Percentiles rank a stretch among this genome's conserved stretches.
Conservation (phyloP, 2,113 vertebrate genomes). For the Eulemur rufifrons region DNA sequence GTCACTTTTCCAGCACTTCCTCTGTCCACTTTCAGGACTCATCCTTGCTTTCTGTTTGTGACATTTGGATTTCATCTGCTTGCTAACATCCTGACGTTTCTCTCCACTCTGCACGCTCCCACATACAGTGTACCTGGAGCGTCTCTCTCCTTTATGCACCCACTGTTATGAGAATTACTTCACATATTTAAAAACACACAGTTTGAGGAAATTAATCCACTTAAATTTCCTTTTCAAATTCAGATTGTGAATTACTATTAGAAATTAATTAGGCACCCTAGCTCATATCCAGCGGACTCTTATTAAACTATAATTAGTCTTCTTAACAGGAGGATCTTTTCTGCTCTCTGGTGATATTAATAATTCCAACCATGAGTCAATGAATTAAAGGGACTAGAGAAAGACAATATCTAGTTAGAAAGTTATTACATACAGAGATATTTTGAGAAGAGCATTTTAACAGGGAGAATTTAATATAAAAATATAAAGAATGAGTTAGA, state of each 20-base stretch:
- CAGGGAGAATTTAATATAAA: not conserved
- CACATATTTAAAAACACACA: not conserved
- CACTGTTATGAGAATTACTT: not conserved
- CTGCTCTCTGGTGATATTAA: not conserved
- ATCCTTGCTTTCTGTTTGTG: not conserved
- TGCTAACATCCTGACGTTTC: not conserved
- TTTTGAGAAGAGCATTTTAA: not conserved
- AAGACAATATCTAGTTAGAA: not conserved
- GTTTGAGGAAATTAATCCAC: not conserved
- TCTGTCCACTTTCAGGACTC: not conserved
- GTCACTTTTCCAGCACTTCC: not conserved
- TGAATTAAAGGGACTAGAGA: not conserved
- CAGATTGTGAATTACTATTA: constrained; percentile 4
- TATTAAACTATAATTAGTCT: constrained; percentile 34
- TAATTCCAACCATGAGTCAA: not conserved
- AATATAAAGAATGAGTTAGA: not conserved
- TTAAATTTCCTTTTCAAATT: not conserved
- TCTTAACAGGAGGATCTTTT: not conserved
- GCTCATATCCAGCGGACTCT: not conserved
- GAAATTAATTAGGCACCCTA: not conserved
- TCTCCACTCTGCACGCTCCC: not conserved
- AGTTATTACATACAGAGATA: not conserved
- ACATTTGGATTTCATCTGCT: constrained; percentile 1
- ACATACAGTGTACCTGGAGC: not conserved
- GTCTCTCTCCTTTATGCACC: not conserved